Percentiles rank a stretch among this genome's conserved stretches.
phyloP scores from a whole-genome alignment of 1,140 invertebrate genomes.

The Lordiphosa mommai region DNA sequence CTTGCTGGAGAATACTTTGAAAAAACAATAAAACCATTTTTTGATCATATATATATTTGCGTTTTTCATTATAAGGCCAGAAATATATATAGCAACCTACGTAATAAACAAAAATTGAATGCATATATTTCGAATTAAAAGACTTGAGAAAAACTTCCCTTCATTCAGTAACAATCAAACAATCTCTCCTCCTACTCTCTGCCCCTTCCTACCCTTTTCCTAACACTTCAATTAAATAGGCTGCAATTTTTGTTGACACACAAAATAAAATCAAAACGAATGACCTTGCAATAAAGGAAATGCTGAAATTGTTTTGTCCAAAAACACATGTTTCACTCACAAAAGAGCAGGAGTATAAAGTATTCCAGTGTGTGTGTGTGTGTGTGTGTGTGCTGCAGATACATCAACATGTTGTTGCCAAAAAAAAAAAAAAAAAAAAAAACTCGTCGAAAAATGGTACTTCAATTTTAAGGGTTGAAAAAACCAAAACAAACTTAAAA shows the following conservation, averaged over 20 bases:
- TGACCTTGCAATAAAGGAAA: constrained; percentile 60
- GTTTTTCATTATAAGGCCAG: too few species aligned
- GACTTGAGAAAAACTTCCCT: too few species aligned
- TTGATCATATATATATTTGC: too few species aligned
- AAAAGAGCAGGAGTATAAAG: background rate
- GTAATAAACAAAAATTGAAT: too few species aligned
- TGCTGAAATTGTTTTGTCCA: constrained; percentile 36
- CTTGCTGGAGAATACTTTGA: too few species aligned
- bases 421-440: constrained; percentile 14
- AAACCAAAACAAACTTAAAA: background rate
- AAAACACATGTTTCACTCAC: constrained; percentile 51
- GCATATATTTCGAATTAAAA: too few species aligned
- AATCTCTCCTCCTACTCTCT: background rate
- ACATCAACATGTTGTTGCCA: constrained; percentile 62
- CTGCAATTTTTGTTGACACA: constrained; percentile 54
- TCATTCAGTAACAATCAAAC: too few species aligned
- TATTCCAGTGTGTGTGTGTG: too few species aligned
- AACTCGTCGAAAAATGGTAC: background rate
- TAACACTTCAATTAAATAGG: background rate
- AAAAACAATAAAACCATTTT: too few species aligned
- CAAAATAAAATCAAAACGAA: constrained; percentile 75
- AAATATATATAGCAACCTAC: too few species aligned
- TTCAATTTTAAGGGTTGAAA: background rate
- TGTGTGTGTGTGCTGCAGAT: background rate
- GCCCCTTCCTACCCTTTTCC: background rate